Percentiles rank a stretch among this genome's conserved stretches.
phyloP scores from a whole-genome alignment of 2,797 vertebrate species.

The Pteronotus mesoamericanus region DNA sequence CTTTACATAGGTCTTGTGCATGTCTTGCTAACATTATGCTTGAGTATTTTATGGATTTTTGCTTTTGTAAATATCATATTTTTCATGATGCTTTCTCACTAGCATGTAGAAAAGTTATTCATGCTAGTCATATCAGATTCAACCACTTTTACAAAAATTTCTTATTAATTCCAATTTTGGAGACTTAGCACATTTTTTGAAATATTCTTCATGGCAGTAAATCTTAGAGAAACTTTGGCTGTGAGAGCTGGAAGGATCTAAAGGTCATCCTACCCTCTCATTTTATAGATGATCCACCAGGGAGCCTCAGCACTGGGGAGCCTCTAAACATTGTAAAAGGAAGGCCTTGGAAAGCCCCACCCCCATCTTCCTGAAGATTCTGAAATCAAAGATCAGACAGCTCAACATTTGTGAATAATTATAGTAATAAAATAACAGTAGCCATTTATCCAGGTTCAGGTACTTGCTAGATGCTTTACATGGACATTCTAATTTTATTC shows the following conservation, averaged over 20 bases:
- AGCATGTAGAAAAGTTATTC: constrained; percentile 21
- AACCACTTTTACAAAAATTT: constrained; percentile 12
- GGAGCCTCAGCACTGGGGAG: neutral
- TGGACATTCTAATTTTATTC: neutral
- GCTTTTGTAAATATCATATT: neutral
- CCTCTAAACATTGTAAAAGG: neutral
- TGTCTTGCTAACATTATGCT: neutral
- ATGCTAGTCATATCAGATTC: neutral
- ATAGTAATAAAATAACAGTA: neutral
- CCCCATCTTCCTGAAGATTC: neutral
- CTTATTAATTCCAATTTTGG: constrained; percentile 10
- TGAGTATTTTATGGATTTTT: constrained; percentile 33
- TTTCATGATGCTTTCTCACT: constrained; percentile 6
- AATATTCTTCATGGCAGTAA: neutral
- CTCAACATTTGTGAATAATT: neutral
- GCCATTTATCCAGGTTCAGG: neutral
- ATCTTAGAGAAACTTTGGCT: constrained; percentile 36
- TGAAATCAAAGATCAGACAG: neutral
- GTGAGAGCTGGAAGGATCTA: neutral
- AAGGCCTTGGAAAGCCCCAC: neutral
- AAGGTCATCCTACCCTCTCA: neutral
- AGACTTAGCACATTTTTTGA: neutral
- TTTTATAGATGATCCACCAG: neutral
- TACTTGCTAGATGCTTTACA: neutral
- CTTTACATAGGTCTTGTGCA: neutral